Evolutionary conservation across 2,113 vertebrate genomes (phyloP).

Genomic region (Sylvia atricapilla): DNA sequence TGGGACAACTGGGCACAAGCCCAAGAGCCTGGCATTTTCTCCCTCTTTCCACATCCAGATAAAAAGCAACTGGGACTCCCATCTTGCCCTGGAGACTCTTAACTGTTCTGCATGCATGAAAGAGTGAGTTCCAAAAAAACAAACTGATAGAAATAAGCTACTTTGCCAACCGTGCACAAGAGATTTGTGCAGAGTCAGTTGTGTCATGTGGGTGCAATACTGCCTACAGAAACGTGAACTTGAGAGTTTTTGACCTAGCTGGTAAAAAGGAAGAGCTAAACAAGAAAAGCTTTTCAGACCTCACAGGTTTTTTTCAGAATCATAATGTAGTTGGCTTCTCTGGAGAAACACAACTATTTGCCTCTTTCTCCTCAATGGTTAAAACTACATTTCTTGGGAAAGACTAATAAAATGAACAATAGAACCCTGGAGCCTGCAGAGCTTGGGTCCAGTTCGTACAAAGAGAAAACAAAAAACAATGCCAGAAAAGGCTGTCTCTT

Average conservation of each 20-base stretch:
- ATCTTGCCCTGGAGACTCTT: not conserved
- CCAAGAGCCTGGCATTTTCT: conserved; percentile 21
- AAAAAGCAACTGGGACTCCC: not conserved
- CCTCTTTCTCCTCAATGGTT: conserved; percentile 29
- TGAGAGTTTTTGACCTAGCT: not conserved
- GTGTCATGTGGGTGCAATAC: not conserved
- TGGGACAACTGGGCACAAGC: not conserved
- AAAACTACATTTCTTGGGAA: conserved; percentile 38
- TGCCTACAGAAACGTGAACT: not conserved
- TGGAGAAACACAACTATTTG: not conserved
- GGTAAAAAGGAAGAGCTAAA: not conserved
- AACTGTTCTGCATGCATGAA: not conserved
- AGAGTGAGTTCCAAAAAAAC: not conserved
- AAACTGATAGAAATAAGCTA: not conserved
- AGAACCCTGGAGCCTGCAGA: conserved; percentile 32
- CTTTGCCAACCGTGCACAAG: not conserved
- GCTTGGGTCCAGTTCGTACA: not conserved
- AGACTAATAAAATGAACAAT: conserved; percentile 56
- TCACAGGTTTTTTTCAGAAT: not conserved
- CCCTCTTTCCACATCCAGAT: not conserved
- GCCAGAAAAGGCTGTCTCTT: not conserved
- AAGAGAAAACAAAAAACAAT: not conserved
- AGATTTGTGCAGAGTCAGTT: not conserved
- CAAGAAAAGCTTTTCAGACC: not conserved
- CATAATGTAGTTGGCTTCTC: not conserved